Percentiles rank a stretch among this genome's conserved stretches.
Evolutionary conservation across 2,113 vertebrate species (phyloP).

Genomic region (Cyanoramphus novaezelandiae): DNA sequence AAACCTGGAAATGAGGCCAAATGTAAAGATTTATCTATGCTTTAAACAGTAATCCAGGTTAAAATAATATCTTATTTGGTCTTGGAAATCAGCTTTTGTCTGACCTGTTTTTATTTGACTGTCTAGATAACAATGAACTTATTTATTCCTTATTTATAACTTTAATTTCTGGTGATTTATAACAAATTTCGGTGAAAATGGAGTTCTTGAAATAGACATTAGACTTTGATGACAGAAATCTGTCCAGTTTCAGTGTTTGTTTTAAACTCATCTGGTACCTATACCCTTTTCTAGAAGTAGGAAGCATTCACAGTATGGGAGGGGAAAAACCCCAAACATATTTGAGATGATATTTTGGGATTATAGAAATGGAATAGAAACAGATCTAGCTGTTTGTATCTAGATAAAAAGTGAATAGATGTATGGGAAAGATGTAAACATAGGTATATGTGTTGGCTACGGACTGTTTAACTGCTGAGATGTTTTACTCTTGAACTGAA

Average conservation of each 20-base stretch:
- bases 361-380: background rate
- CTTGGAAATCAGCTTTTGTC: background rate
- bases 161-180: background rate
- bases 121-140: background rate
- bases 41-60: background rate
- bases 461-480: background rate
- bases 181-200: background rate
- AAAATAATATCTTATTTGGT: background rate
- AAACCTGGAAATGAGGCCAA: background rate
- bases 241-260: background rate
- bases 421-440: background rate
- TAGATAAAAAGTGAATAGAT: background rate
- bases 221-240: background rate
- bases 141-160: background rate
- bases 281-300: background rate
- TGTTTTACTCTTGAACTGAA: background rate
- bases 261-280: background rate
- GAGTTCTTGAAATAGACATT: background rate
- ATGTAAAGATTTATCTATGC: background rate
- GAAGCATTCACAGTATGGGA: background rate
- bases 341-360: background rate
- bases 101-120: background rate
- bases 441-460: background rate
- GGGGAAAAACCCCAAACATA: fast-evolving
- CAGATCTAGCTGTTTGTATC: background rate